Conservation (phyloP, 2,888 invertebrate species). For the Cepaea hortensis region DNA sequence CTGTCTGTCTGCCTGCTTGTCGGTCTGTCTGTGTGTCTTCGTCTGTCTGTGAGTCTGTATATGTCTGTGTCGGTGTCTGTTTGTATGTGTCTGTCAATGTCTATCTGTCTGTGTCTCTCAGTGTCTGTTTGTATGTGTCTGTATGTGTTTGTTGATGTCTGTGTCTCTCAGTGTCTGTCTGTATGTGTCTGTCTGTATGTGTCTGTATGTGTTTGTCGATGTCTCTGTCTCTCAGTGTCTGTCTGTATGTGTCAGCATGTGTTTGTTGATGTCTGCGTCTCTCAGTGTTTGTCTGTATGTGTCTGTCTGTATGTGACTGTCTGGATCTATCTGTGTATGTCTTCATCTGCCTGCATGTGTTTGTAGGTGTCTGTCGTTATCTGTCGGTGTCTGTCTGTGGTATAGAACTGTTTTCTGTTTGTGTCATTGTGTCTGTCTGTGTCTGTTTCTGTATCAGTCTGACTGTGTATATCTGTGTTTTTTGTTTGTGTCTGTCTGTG, state of each 20-base stretch:
- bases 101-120: conserved; percentile 6
- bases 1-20: background rate
- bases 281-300: background rate
- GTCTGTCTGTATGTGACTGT: background rate
- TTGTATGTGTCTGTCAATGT: background rate
- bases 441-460: background rate
- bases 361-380: conserved; percentile 13
- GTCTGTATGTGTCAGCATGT: too few species aligned
- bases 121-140: background rate
- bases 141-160: background rate
- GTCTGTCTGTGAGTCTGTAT: too few species aligned
- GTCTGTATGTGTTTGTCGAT: background rate
- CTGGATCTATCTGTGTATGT: background rate
- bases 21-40: too few species aligned
- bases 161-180: background rate
- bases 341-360: background rate
- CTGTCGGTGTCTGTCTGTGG: conserved; percentile 16
- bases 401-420: background rate
- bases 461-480: background rate
- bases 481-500: background rate
- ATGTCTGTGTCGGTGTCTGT: too few species aligned
- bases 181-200: background rate
- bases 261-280: background rate
- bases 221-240: background rate
- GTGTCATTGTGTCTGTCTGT: conserved; percentile 5